Base-by-base conservation (phyloP, 92 coral and sea anemone genomes). In the Zoanthus gigantus region DNA sequence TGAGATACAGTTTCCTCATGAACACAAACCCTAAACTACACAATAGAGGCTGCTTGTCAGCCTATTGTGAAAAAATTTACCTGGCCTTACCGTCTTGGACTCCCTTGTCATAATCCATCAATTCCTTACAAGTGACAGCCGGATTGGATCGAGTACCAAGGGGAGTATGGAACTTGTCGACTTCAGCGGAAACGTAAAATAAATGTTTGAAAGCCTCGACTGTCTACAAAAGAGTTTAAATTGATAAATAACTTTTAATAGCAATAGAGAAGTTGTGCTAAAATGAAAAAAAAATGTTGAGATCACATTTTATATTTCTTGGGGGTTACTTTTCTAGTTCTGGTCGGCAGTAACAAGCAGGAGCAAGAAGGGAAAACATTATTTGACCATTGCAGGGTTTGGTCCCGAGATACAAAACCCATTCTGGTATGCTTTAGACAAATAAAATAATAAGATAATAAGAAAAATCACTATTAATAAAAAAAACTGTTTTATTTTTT, bases 91-190 rank as follows among this genome's bases (percentile, higher is more conserved):
- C 99, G 87, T 97, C 95, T 86, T 88, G 91, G 57, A 95, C 89
- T 89, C 94, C 91, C 47, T 88, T 78, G 78, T 93, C 94, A 76
- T 91, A 86, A 77, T 94, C 92, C 91, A 89, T 88, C 46, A 97
- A 92, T 76, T 97, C 98, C 86, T 92, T 92, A 75, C 99, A 97
- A 28, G 99, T 95, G 87, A 94, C 73, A n/a, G 97, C 99, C 71
- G 99, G 99, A 77, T 97, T 95, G 8, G 90, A 90, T 73, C 88
- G 83, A 87, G 92, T 93, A 12, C 99, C 99, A 74, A 95, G 90
- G 53, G 98, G 99, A 4, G 77, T 74, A 37, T 77, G 92, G 78
- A 71, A 83, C 18, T 92, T 85, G 66, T 93, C 95, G 16, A 90
- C 93, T 73, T 89, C 87, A 45, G 93, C 74, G 47, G 99, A 96